Percentiles rank a stretch among this genome's conserved stretches.
Evolutionary conservation across 2,888 invertebrate genomes (phyloP).

Genomic region (Lepidochitona cinerea): DNA sequence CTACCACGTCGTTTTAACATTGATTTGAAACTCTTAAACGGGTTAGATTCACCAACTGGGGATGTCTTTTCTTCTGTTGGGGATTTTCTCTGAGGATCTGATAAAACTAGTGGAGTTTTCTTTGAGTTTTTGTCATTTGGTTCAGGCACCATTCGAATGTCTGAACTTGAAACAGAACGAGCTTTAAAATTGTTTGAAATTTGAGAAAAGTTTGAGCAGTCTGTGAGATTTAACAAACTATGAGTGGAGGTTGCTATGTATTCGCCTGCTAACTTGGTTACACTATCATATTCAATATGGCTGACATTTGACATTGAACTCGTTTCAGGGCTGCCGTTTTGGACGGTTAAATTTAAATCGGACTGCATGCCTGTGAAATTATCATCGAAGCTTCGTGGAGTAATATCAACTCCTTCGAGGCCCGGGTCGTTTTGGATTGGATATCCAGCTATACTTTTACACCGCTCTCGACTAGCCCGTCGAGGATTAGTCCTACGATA

Average conservation of each 20-base stretch:
- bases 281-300: not conserved
- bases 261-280: conserved; percentile 12
- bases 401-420: not conserved
- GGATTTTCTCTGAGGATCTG: not conserved
- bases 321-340: not conserved
- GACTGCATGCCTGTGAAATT: not conserved
- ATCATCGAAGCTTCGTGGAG: not conserved
- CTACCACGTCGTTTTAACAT: conserved; percentile 59
- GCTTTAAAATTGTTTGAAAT: not conserved
- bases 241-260: not conserved
- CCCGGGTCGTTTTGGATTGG: conserved; percentile 19
- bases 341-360: not conserved
- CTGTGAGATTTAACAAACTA: no score
- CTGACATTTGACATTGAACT: conserved; percentile 2
- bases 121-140: not conserved
- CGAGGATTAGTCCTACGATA: not conserved
- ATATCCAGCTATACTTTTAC: conserved; percentile 30
- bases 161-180: not conserved
- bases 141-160: not conserved
- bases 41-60: conserved; percentile 24
- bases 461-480: conserved; percentile 15
- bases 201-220: not conserved
- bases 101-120: not conserved
- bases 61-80: not conserved
- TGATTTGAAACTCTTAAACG: conserved; percentile 58